Percentiles rank a stretch among this genome's conserved stretches.
Evolutionary conservation across 2,888 invertebrate species (phyloP).

Genomic region (Elegia similella): DNA sequence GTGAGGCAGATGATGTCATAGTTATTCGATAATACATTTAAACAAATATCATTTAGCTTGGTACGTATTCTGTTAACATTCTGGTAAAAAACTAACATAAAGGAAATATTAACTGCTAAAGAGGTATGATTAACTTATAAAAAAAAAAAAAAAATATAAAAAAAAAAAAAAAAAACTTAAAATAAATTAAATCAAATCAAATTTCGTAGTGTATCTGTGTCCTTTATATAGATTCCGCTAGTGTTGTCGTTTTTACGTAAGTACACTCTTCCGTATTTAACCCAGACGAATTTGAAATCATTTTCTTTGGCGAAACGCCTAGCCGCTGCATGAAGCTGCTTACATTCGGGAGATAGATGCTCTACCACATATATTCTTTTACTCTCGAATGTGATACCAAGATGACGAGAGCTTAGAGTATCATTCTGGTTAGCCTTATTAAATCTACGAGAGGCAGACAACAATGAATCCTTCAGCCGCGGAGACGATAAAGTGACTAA

Average conservation of each 20-base stretch:
- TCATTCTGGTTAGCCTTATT: slow-evolving; percentile 12
- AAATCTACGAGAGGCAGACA: background rate
- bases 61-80: slow-evolving; percentile 16
- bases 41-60: background rate
- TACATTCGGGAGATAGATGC: slow-evolving; percentile 16
- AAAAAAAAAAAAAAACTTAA: background rate
- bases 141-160: background rate
- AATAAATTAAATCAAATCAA: background rate
- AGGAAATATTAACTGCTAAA: no score
- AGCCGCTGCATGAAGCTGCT: slow-evolving; percentile 15
- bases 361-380: slow-evolving; percentile 16
- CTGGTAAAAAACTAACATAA: background rate
- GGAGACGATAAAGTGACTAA: slow-evolving; percentile 1
- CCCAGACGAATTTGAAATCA: slow-evolving; percentile 10
- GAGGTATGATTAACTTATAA: background rate
- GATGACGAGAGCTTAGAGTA: slow-evolving; percentile 5
- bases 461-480: no score
- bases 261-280: no score
- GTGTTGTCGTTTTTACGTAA: no score
- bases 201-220: background rate
- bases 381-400: slow-evolving; percentile 15
- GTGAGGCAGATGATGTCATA: slow-evolving; percentile 1
- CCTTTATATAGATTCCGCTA: background rate
- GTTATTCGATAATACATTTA: background rate
- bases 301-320: slow-evolving; percentile 5